Percentiles rank a stretch among this genome's conserved stretches.
phyloP scores from a whole-genome alignment of 2,113 vertebrate species.

The Elachura formosa region DNA sequence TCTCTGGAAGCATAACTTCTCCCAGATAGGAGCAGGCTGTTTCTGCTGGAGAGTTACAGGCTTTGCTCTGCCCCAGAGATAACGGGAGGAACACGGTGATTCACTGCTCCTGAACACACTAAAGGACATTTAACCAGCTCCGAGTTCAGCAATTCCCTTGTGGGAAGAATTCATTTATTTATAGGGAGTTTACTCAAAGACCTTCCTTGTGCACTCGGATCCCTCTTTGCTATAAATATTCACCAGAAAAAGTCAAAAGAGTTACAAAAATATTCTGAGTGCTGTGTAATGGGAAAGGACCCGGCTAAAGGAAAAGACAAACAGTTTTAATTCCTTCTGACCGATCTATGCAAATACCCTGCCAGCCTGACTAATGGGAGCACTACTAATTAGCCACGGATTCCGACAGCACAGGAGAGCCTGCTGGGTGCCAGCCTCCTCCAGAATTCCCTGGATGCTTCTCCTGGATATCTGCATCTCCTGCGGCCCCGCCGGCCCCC shows the following conservation, averaged over 20 bases:
- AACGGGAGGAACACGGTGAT: neutral
- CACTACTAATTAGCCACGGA: neutral
- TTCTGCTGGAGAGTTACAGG: neutral
- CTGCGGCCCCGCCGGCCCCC: neutral
- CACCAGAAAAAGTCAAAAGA: neutral
- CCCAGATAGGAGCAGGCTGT: neutral
- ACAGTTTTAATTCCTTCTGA: slow-evolving; percentile 36
- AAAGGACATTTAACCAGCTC: neutral
- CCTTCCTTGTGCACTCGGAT: neutral
- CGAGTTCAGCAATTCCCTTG: neutral
- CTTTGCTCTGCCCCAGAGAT: neutral
- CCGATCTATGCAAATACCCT: slow-evolving; percentile 35
- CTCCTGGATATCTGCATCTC: neutral
- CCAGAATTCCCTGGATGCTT: neutral
- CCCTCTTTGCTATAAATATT: neutral
- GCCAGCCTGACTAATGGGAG: neutral
- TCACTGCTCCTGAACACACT: neutral
- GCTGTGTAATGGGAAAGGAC: neutral
- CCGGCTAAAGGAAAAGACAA: neutral
- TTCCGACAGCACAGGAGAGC: neutral
- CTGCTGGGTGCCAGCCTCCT: neutral
- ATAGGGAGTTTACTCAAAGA: neutral
- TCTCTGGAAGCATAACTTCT: neutral
- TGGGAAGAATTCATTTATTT: neutral
- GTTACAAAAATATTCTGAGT: neutral